Evolutionary conservation across 2,888 invertebrate species (phyloP).

Genomic region (Palloptera scutellata): DNA sequence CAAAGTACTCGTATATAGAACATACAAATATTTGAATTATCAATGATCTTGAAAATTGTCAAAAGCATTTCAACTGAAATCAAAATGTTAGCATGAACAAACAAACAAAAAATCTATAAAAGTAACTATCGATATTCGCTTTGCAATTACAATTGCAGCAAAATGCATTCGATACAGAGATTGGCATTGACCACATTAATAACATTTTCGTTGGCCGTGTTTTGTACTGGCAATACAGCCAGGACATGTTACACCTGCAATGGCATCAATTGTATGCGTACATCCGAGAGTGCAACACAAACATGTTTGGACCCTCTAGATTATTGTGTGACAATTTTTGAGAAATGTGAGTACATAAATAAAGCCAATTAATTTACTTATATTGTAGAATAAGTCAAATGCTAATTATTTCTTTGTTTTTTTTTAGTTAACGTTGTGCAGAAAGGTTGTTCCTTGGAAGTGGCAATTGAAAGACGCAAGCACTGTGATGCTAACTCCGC

Average conservation of each 20-base stretch:
- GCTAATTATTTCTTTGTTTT: neutral
- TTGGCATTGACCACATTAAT: constrained; percentile 2
- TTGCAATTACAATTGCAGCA: neutral
- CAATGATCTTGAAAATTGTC: no score
- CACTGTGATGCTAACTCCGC: constrained; percentile 46
- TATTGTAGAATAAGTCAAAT: neutral
- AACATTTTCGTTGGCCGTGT: neutral
- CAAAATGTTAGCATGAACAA: no score
- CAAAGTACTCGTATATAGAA: no score
- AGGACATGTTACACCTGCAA: constrained; percentile 53
- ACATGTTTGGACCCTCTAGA: constrained; percentile 54
- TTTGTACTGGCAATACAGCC: constrained; percentile 42
- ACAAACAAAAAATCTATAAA: constrained; percentile 19
- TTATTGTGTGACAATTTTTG: constrained; percentile 57
- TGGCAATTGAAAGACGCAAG: constrained; percentile 47
- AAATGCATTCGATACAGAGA: constrained; percentile 18
- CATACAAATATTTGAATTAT: no score
- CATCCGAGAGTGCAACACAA: constrained; percentile 41
- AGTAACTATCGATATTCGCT: neutral
- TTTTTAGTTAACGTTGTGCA: constrained; percentile 41
- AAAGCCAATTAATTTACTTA: neutral
- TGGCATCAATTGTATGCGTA: constrained; percentile 56
- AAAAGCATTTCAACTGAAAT: no score
- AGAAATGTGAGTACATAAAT: constrained; percentile 47
- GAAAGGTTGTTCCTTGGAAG: constrained; percentile 57